Base-by-base conservation (phyloP, 1,140 invertebrate genomes). In the Aphaenogaster ashmeadi region DNA sequence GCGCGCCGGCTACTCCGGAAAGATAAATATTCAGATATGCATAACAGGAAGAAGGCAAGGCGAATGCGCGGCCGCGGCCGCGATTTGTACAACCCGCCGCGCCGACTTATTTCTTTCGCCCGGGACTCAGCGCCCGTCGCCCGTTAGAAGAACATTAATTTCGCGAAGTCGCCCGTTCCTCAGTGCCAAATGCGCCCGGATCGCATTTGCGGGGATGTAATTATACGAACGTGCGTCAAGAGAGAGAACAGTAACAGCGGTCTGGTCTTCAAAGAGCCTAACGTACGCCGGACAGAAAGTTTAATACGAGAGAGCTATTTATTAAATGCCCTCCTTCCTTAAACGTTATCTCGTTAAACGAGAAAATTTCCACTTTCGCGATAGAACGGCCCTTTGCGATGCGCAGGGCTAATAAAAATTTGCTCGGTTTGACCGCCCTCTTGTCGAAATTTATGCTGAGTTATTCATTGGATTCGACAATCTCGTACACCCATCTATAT, bases 11-110 rank as follows among this genome's bases (percentile, higher is more conserved):
- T 50, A 69, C 36, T 58, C 36, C 79, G 88, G 66, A 71, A 90
- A 84, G 79, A 90, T 90, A 90, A 90, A 90, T 90, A 90, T 90
- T 88, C 89, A 90, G 64, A 88, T 90, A 88, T 90, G 80, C 89
- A 80, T 85, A 90, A 85, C 74, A 85, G 74, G 74, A 86, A 79
- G 75, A 54, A 66, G 27, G 64, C 33, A 67, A 79, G 58, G 58
- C 33, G 6, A 86, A 66, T 18, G 58, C 47, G 47, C 27, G 33
- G 33, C 47, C 44, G 78, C 71, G 71, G 72, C 18, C 74, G 74
- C 74, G 83, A 86, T 78, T 86, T 64, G 54, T 75, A 74, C 69
- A 54, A 83, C 80, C 36, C 21, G 62, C 33, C 62, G 56, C 21
- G 62, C 33, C 62, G 56, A 84, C 69, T 84, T 62, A 74, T 74